These are phyloP conservation scores for Mus spretus DNA, from an alignment of 2,797 vertebrate species.

Conservation along the genomic window DNA sequence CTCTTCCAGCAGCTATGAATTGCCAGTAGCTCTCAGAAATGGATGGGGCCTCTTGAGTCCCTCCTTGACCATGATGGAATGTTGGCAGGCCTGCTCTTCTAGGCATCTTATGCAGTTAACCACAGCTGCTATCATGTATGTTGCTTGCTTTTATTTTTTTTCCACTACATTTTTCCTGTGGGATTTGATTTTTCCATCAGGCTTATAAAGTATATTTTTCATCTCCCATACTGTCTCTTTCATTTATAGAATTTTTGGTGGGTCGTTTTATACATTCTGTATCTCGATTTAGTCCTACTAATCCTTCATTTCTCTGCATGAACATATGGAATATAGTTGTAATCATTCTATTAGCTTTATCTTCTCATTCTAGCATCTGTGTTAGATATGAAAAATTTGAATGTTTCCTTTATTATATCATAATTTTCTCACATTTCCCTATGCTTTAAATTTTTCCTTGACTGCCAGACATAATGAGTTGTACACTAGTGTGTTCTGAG, in stretches of 20 bases:
- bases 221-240: not conserved
- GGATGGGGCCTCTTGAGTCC: too few species aligned
- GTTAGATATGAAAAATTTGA: conserved; percentile 19
- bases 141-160: not conserved
- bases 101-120: not conserved
- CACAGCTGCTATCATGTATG: not conserved
- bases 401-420: conserved; percentile 36
- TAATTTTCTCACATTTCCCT: not conserved
- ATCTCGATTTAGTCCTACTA: not conserved
- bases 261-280: not conserved
- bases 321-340: conserved; percentile 32
- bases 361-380: conserved; percentile 63
- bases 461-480: not conserved
- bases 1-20: not conserved
- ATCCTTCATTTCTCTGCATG: conserved; percentile 5
- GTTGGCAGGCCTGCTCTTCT: not conserved
- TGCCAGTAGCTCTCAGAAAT: not conserved
- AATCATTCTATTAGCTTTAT: conserved; percentile 48
- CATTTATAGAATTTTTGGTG: not conserved
- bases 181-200: conserved; percentile 59
- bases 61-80: not conserved
- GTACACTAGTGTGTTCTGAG: not conserved
- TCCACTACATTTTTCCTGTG: not conserved
- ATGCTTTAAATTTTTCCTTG: not conserved
- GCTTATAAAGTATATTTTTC: not conserved